Evolutionary conservation across 2,113 vertebrate genomes (phyloP), one percentile per base, ranked within the genome.

Genomic region (Entosphenus tridentatus): DNA sequence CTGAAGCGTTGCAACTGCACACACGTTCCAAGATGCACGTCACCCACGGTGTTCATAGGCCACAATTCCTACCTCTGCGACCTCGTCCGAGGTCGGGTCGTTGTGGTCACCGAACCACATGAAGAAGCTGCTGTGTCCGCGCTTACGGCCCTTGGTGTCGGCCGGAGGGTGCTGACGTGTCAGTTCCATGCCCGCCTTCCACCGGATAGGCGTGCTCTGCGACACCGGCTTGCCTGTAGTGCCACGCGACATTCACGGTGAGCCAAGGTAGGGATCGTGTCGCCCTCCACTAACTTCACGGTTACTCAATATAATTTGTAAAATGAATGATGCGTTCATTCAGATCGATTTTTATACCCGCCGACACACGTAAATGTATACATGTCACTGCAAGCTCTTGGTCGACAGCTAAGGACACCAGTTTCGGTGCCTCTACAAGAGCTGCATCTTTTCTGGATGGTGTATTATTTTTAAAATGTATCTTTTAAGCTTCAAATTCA

Each of bases 111-210:
- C 56, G 69, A 70, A 70, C 69, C 69, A 70, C 39, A 54, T 3
- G 69, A 70, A 70, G 69, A 70, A 70, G 7, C 69, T 70, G 56
- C 69, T 57, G 17, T 70, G 69, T 3, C 57, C 56, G 11, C 69
- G n/a, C 12, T 70, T 70, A 39, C 56, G 54, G 4, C 69, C 69
- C 57, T 57, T 70, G 14, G 55, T 59, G 12, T 57, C 57, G 6
- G 65, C 7, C 3, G 57, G 14, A 10, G 39, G 39, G 18, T 18
- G 55, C 69, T 59, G 12, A 2, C 21, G 21, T 2, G 57, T 70
- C 69, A 70, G n/a, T 5, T 70, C 69, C 69, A 70, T 70, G 9
- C 69, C 69, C 57, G 58, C 65, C 69, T 58, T 57, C 69, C 69
- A 70, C 16, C 65, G 58, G 69, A 70, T 70, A 11, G 69, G 69